These are phyloP conservation scores for Cheilosia scutellata DNA, from an alignment of 2,888 invertebrate genomes.

Conservation along the genomic window DNA sequence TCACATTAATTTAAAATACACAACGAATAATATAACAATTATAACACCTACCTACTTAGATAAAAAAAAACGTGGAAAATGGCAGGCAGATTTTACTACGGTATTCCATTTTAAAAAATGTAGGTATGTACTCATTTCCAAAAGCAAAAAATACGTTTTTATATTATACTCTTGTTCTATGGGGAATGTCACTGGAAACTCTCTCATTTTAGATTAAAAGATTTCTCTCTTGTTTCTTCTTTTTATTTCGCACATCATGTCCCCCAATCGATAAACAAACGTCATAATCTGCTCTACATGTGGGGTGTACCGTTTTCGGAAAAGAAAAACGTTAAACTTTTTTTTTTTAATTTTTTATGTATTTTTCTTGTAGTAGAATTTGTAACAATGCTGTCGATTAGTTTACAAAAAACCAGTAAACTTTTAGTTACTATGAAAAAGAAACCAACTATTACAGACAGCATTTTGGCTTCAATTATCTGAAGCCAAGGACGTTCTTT, in stretches of 20 bases:
- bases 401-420: no score
- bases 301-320: constrained; percentile 43
- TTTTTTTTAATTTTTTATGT: not conserved
- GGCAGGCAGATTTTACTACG: not conserved
- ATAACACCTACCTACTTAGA: no score
- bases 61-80: no score
- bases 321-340: not conserved
- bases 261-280: constrained; percentile 60
- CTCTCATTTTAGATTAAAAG: constrained; percentile 37
- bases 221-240: constrained; percentile 32
- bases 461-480: no score
- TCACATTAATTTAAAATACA: no score
- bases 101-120: not conserved
- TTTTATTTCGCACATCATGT: constrained; percentile 21
- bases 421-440: no score
- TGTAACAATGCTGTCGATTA: no score
- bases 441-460: no score
- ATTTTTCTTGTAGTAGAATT: not conserved
- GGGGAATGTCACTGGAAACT: constrained; percentile 46
- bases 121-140: constrained; percentile 12
- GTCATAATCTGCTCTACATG: constrained; percentile 57
- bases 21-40: no score
- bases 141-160: constrained; percentile 3
- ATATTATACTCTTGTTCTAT: constrained; percentile 5
- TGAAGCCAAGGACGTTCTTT: no score